Evolutionary conservation across 2,797 vertebrate genomes (phyloP).

Genomic region (Danio jaintianensis): DNA sequence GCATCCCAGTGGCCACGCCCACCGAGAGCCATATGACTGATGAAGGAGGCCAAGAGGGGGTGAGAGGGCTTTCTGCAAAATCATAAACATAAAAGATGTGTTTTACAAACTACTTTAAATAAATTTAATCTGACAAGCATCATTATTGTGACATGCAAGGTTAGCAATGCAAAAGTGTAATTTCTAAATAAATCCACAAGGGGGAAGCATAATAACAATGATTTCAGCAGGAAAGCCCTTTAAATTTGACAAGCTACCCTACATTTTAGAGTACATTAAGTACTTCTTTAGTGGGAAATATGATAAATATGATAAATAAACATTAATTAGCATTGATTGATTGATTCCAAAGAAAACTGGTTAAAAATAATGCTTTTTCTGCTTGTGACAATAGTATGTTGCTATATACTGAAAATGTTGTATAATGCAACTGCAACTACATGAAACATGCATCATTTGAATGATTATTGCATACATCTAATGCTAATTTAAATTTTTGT

Average conservation of each 20-base stretch:
- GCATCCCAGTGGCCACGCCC: slow-evolving; percentile 86
- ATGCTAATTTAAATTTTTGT: no score
- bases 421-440: neutral
- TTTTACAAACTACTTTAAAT: no score
- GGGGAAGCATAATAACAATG: neutral
- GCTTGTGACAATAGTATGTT: neutral
- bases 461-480: neutral
- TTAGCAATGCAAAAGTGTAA: neutral
- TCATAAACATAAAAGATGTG: slow-evolving; percentile 8
- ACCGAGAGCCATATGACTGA: slow-evolving; percentile 88
- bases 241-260: neutral
- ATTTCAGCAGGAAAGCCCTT: neutral
- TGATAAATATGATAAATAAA: no score
- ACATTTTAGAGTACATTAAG: no score
- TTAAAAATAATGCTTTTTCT: no score
- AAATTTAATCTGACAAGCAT: no score
- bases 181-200: slow-evolving; percentile 37
- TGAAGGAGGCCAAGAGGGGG: slow-evolving; percentile 86
- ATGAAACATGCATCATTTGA: neutral
- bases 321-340: neutral
- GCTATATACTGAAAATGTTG: neutral
- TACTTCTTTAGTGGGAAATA: neutral
- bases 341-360: no score
- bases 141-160: no score
- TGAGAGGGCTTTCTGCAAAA: slow-evolving; percentile 87